These are phyloP conservation scores for Listronotus oregonensis DNA, from an alignment of 1,140 invertebrate genomes.

Conservation along the genomic window DNA sequence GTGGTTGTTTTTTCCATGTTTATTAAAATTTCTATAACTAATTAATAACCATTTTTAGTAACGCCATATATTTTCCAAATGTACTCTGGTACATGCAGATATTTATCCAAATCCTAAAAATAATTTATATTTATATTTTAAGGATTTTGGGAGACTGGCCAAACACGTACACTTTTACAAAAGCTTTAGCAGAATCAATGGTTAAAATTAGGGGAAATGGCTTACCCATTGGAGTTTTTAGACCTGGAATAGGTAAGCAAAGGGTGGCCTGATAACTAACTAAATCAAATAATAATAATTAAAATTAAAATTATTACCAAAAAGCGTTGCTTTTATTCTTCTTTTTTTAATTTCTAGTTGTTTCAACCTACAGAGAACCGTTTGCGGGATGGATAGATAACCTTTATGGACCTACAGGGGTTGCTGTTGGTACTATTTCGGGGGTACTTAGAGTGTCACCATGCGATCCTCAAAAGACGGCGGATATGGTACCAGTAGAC, in stretches of 20 bases:
- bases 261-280: no score
- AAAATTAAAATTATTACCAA: no score
- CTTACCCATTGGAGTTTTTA: constrained; percentile 70
- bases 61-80: no score
- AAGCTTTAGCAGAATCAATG: constrained; percentile 77
- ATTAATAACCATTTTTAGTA: no score
- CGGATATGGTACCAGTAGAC: constrained; percentile 76
- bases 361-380: constrained; percentile 58
- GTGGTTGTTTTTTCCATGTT: no score
- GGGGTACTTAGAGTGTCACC: constrained; percentile 75
- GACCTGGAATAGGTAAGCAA: constrained; percentile 62
- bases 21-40: no score
- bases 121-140: constrained; percentile 24
- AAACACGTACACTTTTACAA: constrained; percentile 85
- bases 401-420: constrained; percentile 84
- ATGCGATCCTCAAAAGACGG: constrained; percentile 63
- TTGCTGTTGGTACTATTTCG: constrained; percentile 69
- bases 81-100: no score
- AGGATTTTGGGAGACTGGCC: constrained; percentile 63
- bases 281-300: no score
- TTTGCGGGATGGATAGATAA: constrained; percentile 84
- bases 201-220: constrained; percentile 62
- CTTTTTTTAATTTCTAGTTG: constrained; percentile 48
- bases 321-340: no score
- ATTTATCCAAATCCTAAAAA: no score